A percentile compares a stretch with the other conserved stretches of the same genome.
Evolutionary conservation across 2,888 invertebrate species (phyloP).

Genomic region (Dolichomitus sp.): DNA sequence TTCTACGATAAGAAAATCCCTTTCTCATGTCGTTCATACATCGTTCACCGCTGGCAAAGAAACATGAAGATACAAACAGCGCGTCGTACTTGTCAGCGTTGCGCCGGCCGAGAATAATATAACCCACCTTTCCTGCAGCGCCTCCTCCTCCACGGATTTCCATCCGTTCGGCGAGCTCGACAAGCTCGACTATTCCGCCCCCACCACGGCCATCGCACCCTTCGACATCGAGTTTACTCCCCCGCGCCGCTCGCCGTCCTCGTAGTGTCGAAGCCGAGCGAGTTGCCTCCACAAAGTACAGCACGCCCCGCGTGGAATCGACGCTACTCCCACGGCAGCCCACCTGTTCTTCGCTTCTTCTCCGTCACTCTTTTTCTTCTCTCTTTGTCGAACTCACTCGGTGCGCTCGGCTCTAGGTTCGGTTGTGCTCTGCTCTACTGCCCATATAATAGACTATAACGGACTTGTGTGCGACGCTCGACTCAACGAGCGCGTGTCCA

Average conservation of each 20-base stretch:
- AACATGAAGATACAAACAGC: too few species aligned
- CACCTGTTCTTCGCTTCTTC: constrained; percentile 79
- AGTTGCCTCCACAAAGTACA: constrained; percentile 38
- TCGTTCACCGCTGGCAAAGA: constrained; percentile 50
- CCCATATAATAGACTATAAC: constrained; percentile 72
- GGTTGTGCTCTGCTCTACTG: constrained; percentile 41
- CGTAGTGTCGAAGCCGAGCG: constrained; percentile 9
- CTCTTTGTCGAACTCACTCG: constrained; percentile 14
- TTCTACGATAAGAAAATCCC: neutral
- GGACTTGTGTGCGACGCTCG: constrained; percentile 60
- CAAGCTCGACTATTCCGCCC: constrained; percentile 33
- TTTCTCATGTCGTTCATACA: constrained; percentile 66
- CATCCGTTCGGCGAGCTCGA: constrained; percentile 39
- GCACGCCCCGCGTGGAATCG: constrained; percentile 53
- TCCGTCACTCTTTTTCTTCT: neutral
- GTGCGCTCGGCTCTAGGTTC: constrained; percentile 1
- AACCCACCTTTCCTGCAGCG: too few species aligned
- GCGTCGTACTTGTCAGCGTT: too few species aligned
- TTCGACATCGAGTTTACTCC: constrained; percentile 44
- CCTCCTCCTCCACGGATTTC: constrained; percentile 21
- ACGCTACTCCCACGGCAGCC: constrained; percentile 77
- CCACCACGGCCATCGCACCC: constrained; percentile 65
- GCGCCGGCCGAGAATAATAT: too few species aligned
- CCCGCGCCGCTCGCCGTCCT: constrained; percentile 26
- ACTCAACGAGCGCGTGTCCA: constrained; percentile 16